Evolutionary conservation across 1,140 invertebrate genomes (phyloP), one percentile per base, ranked within the genome.

Genomic region (Cepaea nemoralis): DNA sequence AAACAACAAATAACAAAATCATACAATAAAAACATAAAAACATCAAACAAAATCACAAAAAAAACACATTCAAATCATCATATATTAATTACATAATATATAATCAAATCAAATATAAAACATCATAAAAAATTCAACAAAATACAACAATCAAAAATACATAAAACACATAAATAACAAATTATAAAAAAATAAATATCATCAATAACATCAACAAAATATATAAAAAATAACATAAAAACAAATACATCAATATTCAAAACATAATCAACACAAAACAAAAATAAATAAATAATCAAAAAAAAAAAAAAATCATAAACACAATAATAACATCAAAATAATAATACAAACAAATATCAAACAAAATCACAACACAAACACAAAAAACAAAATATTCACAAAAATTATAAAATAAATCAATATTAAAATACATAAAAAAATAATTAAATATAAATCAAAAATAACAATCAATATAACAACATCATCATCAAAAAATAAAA

Each of bases 381-480:
- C 8, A 73, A 35, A 12, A 35, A 16, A 70, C 12, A 70, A 16
- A 27, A n/a, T 14, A 70, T 35, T 19, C 14, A 70, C 27, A 35
- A n/a, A 73, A n/a, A 19, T 16, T 19, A n/a, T 70, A n/a, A 35
- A n/a, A 70, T 35, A 70, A n/a, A 70, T 35, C 14, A n/a, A 73
- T 14, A 16, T 14, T 19, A n/a, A 16, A n/a, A 70, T 14, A 70
- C 27, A 70, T 14, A 27, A 14, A 70, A 27, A 35, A 27, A 14
- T 19, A 70, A n/a, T 27, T 0, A 35, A 70, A 35, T 27, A 70
- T 24, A 70, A 19, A 35, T 24, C 16, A 35, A 24, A 35, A 35
- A 1, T 0, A 35, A 70, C 16, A 35, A 24, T 19, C 0, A 70
- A 0, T 0, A 70, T 19, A 70, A 24, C 16, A 70, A 70, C 19